phyloP scores from a whole-genome alignment of 2,888 invertebrate genomes.

The Rotaria macrura region DNA sequence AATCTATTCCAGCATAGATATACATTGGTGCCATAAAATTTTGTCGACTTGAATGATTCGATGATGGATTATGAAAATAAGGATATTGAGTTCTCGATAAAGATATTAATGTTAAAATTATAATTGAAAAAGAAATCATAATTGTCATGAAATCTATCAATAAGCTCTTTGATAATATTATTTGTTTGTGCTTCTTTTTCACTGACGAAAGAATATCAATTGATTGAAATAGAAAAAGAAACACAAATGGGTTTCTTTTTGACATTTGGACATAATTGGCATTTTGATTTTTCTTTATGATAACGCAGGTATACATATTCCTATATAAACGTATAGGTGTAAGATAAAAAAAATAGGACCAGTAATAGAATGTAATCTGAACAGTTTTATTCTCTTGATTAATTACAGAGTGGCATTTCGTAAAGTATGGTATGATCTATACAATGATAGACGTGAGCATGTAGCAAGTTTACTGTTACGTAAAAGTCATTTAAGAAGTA shows the following conservation, averaged over 20 bases:
- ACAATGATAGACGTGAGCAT: neutral
- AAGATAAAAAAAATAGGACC: neutral
- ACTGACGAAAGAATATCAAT: neutral
- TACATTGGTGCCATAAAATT: neutral
- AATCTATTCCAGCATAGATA: neutral
- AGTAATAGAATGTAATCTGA: neutral
- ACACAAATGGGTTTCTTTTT: neutral
- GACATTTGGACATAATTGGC: neutral
- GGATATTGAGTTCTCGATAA: neutral
- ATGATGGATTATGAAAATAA: neutral
- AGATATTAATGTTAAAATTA: neutral
- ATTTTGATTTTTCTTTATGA: neutral
- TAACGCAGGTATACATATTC: neutral
- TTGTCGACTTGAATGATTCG: neutral
- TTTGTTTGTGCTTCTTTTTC: neutral
- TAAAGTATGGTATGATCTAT: conserved; percentile 14
- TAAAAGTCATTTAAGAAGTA: neutral
- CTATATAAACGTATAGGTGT: too few relatives aligned
- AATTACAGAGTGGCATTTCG: conserved; percentile 1
- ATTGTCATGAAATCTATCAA: neutral
- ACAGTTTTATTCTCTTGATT: neutral
- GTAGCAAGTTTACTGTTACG: neutral
- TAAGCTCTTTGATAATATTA: neutral
- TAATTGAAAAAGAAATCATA: neutral
- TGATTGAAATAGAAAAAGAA: neutral